Conservation (phyloP, 2,797 vertebrate species). For the Molossus molossus region DNA sequence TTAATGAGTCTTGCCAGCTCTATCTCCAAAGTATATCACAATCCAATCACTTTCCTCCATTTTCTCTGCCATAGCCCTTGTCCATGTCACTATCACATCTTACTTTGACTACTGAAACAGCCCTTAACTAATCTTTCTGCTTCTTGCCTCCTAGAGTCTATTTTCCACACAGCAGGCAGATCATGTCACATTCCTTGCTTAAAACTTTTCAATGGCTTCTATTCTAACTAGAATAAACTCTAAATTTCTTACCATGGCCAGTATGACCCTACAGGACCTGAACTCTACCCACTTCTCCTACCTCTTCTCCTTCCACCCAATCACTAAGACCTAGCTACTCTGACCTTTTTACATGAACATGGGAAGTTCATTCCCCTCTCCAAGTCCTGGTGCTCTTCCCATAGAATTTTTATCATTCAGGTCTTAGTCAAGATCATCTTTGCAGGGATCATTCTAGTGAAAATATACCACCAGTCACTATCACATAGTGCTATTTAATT, state of each 20-base stretch:
- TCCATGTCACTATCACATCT: background rate
- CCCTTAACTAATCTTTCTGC: background rate
- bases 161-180: conserved; percentile 3
- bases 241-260: background rate
- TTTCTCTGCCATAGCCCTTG: background rate
- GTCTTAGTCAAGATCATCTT: background rate
- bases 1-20: conserved; percentile 26
- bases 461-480: conserved; percentile 25
- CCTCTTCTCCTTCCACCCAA: background rate
- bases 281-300: background rate
- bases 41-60: background rate
- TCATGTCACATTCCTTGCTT: background rate
- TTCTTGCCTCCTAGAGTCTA: background rate
- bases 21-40: conserved; percentile 26
- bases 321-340: background rate
- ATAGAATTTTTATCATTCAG: conserved; percentile 18
- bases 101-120: background rate
- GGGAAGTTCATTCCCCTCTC: conserved; percentile 11
- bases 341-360: background rate
- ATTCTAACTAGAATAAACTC: conserved; percentile 12
- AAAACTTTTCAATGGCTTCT: background rate
- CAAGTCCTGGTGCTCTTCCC: background rate
- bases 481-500: conserved; percentile 41
- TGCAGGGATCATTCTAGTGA: conserved; percentile 1
- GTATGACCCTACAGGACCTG: background rate